Base-by-base conservation (phyloP, 2,113 vertebrate genomes). In the Vicugna pacos region DNA sequence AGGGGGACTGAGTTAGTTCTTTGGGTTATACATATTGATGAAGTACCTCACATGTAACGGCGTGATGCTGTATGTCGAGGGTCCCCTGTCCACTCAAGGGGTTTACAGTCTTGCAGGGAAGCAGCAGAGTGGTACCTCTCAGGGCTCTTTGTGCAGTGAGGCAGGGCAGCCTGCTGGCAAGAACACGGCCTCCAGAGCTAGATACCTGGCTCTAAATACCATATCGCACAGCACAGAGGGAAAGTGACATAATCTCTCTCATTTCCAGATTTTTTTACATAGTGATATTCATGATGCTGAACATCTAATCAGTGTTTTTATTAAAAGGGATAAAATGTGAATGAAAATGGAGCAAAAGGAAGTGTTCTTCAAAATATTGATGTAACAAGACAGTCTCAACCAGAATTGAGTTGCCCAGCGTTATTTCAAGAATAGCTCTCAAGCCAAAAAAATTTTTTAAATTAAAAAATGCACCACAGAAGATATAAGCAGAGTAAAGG, bases 241-340 rank as follows among this genome's bases (percentile, higher is more conserved):
- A 60, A 60, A 69, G 22, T 4, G 30, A 54, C 15, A 52, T 56
- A 1, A 13, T 52, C 28, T 9, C 50, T 86, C 62, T 65, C 24
- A 65, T 56, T 65, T 79, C 60, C 35, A 20, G 20, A 38, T 70
- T 75, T 87, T 76, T 88, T 93, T 95, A 69, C 11, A 89, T 82
- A 79, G 42, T 79, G 50, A 52, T 20, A 46, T 75, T 81, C 62
- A 54, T 10, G 60, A 70, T 80, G 58, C 62, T 94, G 42, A 93
- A 48, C 24, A 50, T 69, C 70, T 70, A 35, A 60, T 87, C 79
- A 79, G 32, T 32, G 30, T 80, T 92, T 96, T 92, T 80, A 80
- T 84, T 24, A 80, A 67, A 90, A 72, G 8, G 22, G 60, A 67
- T 83, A 96, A 95, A 87, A 92, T 58, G 16, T 62, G 65, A 91